Evolutionary conservation across 1,140 invertebrate genomes (phyloP).

Genomic region (Prorops nasuta): DNA sequence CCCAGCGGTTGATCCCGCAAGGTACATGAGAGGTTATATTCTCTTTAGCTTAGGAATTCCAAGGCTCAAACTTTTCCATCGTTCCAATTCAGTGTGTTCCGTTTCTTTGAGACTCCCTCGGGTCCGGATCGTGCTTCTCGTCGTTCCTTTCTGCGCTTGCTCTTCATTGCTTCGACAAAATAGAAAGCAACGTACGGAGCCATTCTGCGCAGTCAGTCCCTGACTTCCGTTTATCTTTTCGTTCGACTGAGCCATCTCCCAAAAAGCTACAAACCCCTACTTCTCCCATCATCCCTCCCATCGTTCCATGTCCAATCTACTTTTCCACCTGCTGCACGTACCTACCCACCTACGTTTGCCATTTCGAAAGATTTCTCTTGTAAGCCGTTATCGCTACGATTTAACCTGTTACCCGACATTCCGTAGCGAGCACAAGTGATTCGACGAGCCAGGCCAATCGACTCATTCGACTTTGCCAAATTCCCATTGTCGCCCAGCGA

Average conservation of each 20-base stretch:
- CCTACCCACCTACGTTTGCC: conserved; percentile 5
- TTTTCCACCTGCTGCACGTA: conserved; percentile 33
- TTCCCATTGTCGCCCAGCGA: too few species aligned
- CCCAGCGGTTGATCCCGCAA: too few species aligned
- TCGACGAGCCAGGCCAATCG: too few species aligned
- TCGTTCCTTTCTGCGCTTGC: conserved; percentile 9
- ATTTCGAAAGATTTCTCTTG: not conserved
- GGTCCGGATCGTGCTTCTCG: not conserved
- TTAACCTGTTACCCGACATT: not conserved
- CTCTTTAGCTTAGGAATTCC: too few species aligned
- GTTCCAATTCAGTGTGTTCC: not conserved
- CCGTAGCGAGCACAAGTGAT: too few species aligned
- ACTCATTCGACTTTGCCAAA: too few species aligned
- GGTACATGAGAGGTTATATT: too few species aligned
- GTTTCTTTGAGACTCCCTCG: not conserved
- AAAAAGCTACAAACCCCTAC: conserved; percentile 18
- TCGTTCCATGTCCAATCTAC: conserved; percentile 34
- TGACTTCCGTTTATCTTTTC: conserved; percentile 33
- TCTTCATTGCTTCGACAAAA: conserved; percentile 14
- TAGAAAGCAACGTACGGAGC: conserved; percentile 18
- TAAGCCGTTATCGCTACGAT: not conserved
- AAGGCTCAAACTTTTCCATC: too few species aligned
- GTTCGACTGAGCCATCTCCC: conserved; percentile 13
- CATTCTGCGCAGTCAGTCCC: conserved; percentile 21
- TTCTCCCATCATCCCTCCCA: conserved; percentile 3